Evolutionary conservation across 2,888 invertebrate species (phyloP).

Genomic region (Ornithoptera alexandrae): DNA sequence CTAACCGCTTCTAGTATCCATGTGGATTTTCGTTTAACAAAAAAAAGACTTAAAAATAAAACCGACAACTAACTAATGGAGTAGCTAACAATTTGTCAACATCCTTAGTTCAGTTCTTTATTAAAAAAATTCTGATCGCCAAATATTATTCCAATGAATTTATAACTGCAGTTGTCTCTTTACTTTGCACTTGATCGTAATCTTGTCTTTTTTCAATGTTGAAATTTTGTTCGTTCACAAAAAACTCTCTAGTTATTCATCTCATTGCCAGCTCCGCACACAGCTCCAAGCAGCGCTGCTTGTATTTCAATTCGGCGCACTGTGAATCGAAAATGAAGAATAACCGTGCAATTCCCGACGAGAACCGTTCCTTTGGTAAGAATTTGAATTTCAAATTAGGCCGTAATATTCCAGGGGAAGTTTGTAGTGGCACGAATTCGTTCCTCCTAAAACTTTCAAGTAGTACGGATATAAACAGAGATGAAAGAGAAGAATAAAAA

Average conservation of each 20-base stretch:
- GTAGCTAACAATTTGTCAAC: no score
- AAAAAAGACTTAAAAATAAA: no score
- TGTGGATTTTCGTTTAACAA: no score
- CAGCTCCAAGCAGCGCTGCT: conserved; percentile 14
- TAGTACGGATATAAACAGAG: conserved; percentile 4
- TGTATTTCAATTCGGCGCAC: conserved; percentile 23
- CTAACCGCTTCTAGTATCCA: no score
- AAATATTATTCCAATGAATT: no score
- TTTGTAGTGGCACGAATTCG: conserved; percentile 15
- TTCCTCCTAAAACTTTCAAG: conserved; percentile 15
- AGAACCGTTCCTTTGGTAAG: conserved; percentile 21
- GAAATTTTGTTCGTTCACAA: not conserved
- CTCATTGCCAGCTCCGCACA: conserved; percentile 11
- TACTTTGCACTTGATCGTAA: no score
- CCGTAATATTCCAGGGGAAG: conserved; percentile 20
- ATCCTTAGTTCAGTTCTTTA: no score
- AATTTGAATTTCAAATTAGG: conserved; percentile 28
- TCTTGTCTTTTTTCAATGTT: no score
- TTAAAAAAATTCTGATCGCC: no score
- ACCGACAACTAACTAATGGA: no score
- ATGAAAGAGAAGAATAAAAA: not conserved
- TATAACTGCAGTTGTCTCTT: no score
- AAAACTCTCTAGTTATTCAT: conserved; percentile 9
- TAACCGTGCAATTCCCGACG: conserved; percentile 22
- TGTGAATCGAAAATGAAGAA: conserved; percentile 27